These are phyloP conservation scores for Trachops cirrhosus DNA, from an alignment of 2,797 vertebrate species.

Conservation along the genomic window DNA sequence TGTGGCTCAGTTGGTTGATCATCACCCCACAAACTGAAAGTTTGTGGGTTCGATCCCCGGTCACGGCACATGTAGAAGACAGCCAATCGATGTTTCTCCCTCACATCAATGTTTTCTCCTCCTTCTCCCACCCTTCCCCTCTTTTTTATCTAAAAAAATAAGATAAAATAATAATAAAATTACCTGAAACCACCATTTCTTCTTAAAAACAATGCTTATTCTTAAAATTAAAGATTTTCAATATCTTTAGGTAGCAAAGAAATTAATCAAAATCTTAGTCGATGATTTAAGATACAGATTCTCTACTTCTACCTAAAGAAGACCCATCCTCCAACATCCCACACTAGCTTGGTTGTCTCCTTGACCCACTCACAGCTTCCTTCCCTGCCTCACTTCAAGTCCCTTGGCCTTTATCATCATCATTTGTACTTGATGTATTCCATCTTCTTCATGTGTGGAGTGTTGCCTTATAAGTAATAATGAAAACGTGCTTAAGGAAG, in stretches of 20 bases:
- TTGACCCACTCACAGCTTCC: background rate
- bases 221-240: constrained; percentile 9
- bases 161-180: background rate
- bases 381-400: background rate
- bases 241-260: constrained; percentile 2
- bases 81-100: no score
- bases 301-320: background rate
- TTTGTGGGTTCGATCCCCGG: no score
- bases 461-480: background rate
- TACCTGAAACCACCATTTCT: background rate
- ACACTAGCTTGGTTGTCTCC: background rate
- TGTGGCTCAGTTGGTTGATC: background rate
- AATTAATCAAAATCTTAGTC: background rate
- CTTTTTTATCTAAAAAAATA: no score
- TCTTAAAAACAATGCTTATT: background rate
- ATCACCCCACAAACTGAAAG: background rate
- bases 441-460: background rate
- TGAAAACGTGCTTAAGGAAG: background rate
- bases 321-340: background rate
- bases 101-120: background rate
- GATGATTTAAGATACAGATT: background rate
- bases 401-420: background rate
- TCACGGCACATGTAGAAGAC: background rate
- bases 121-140: background rate
- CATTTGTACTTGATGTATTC: background rate